These are phyloP conservation scores for Chironomus riparius DNA, from an alignment of 2,888 invertebrate genomes.

Conservation along the genomic window DNA sequence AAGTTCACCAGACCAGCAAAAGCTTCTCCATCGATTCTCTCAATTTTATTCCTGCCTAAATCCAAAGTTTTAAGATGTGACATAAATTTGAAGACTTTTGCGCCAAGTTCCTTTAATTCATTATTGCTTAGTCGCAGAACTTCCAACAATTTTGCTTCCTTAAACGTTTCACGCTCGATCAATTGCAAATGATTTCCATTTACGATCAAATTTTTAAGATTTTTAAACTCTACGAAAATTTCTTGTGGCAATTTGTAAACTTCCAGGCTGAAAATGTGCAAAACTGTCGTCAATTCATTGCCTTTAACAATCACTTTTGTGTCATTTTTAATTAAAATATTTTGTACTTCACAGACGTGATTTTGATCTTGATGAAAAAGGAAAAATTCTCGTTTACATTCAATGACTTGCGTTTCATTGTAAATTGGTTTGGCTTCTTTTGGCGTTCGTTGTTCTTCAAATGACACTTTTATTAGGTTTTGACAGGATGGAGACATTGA, in stretches of 20 bases:
- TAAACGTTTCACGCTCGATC: not conserved
- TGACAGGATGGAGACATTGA: not conserved
- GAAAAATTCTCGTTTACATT: constrained; percentile 19
- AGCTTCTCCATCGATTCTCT: not conserved
- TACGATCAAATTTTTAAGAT: constrained; percentile 8
- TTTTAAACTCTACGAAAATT: constrained; percentile 3
- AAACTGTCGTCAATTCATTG: not conserved
- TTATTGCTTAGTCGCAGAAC: constrained; percentile 2
- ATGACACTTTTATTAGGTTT: not conserved
- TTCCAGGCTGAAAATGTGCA: constrained; percentile 7
- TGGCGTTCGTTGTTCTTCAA: not conserved
- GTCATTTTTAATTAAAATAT: not conserved
- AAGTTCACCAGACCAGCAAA: not conserved
- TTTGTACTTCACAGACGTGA: constrained; percentile 11
- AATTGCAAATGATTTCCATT: constrained; percentile 13
- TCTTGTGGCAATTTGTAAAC: constrained; percentile 14
- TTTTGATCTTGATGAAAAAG: constrained; percentile 20
- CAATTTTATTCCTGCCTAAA: constrained; percentile 3
- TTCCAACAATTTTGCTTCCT: not conserved
- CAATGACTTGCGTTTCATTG: constrained; percentile 1
- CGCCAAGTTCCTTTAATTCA: not conserved
- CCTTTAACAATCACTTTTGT: constrained; percentile 5
- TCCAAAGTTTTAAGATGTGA: constrained; percentile 3
- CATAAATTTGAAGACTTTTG: not conserved
- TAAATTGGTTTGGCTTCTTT: not conserved